Conservation (phyloP, 2,797 vertebrate species). For the Alca torda region DNA sequence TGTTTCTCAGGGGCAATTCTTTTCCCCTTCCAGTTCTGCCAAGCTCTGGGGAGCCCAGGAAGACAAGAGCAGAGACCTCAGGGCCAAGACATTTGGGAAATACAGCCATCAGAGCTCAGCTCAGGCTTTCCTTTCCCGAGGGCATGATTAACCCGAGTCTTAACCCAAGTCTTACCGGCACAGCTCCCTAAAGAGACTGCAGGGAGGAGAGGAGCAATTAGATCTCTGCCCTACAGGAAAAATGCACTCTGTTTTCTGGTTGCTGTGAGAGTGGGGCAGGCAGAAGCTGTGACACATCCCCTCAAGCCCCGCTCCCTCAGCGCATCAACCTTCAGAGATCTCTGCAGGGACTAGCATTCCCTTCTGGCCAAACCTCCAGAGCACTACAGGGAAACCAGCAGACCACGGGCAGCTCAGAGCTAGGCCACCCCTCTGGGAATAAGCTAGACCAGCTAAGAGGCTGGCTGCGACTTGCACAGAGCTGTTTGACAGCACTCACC, state of each 20-base stretch:
- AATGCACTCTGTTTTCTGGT: neutral
- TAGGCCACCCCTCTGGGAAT: neutral
- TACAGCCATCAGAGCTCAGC: neutral
- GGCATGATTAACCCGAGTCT: neutral
- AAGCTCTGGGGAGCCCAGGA: neutral
- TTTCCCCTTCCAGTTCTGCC: neutral
- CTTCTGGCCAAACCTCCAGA: neutral
- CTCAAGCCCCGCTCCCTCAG: neutral
- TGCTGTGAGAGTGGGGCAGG: neutral
- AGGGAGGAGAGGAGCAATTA: neutral
- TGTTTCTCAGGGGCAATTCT: neutral
- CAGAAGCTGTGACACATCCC: neutral
- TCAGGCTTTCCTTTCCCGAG: neutral
- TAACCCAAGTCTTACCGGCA: neutral
- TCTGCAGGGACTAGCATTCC: neutral
- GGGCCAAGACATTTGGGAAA: neutral
- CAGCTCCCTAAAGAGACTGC: neutral
- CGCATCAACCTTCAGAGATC: neutral
- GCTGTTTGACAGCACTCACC: neutral
- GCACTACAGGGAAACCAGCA: neutral
- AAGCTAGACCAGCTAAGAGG: neutral
- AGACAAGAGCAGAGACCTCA: neutral
- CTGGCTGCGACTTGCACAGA: neutral
- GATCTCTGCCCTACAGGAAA: neutral
- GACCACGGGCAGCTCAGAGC: neutral